Percentiles rank a stretch among this genome's conserved stretches.
phyloP scores from a whole-genome alignment of 2,888 invertebrate genomes.

The Aleiodes leptofemur region DNA sequence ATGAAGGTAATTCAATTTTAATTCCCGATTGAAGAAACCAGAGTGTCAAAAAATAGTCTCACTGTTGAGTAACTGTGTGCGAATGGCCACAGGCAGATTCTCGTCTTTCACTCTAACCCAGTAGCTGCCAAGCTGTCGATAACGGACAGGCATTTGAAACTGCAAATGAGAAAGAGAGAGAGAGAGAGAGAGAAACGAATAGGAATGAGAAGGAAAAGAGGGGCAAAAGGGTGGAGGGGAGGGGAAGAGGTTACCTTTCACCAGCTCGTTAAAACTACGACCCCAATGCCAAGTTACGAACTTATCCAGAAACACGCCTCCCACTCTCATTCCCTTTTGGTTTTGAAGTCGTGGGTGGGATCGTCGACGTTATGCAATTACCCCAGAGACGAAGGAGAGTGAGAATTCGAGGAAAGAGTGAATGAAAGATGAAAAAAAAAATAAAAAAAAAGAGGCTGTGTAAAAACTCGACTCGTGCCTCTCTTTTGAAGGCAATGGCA shows the following conservation, averaged over 20 bases:
- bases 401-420: neutral
- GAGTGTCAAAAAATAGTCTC: neutral
- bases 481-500: neutral
- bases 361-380: constrained; percentile 39
- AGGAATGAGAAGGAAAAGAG: constrained; percentile 18
- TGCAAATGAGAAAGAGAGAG: too few species aligned
- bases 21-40: neutral
- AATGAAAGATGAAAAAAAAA: constrained; percentile 8
- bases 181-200: neutral
- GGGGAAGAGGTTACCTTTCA: constrained; percentile 30
- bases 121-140: constrained; percentile 12
- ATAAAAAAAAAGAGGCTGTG: neutral
- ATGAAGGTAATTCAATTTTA: too few species aligned
- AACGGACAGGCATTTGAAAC: neutral
- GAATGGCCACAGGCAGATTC: neutral
- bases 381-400: constrained; percentile 11
- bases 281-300: constrained; percentile 40
- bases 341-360: neutral
- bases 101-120: neutral
- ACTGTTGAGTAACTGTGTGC: neutral
- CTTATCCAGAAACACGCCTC: constrained; percentile 19
- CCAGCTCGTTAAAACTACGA: constrained; percentile 45
- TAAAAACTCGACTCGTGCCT: constrained; percentile 5
- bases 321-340: neutral
- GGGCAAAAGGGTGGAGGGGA: neutral